phyloP scores from a whole-genome alignment of 2,797 vertebrate genomes.

The Squalus acanthias region DNA sequence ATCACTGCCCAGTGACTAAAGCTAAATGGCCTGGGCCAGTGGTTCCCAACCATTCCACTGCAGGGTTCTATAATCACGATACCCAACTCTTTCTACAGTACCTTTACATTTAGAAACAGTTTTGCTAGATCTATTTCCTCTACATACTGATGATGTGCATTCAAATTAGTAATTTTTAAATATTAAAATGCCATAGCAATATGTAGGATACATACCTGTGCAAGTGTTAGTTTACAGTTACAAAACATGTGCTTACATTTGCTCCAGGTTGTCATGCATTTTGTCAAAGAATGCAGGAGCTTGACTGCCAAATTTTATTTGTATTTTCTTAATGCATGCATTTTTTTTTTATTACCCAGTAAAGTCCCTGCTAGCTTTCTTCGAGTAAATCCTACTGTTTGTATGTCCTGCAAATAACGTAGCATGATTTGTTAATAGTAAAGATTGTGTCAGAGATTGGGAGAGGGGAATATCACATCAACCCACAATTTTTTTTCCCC shows the following conservation, averaged over 20 bases:
- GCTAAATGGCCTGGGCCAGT: background rate
- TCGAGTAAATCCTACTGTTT: background rate
- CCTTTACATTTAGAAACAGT: background rate
- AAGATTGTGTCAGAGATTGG: background rate
- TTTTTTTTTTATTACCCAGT: background rate
- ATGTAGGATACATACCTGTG: background rate
- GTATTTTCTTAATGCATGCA: background rate
- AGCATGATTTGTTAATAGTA: background rate
- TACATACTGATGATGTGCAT: background rate
- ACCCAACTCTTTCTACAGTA: background rate
- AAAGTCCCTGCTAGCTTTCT: background rate
- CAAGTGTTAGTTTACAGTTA: background rate
- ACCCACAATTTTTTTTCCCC: background rate
- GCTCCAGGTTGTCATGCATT: background rate
- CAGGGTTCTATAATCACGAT: background rate
- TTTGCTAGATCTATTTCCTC: background rate
- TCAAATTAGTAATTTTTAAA: background rate
- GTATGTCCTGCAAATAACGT: too few species aligned
- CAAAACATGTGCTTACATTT: background rate
- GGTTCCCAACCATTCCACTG: background rate
- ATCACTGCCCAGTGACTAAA: background rate
- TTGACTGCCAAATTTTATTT: background rate
- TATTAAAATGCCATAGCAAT: background rate
- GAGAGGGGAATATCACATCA: background rate
- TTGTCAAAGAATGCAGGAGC: background rate